A percentile compares a stretch with the other conserved stretches of the same genome.
phyloP scores from a whole-genome alignment of 1,140 invertebrate species.

The Mactra quadrangularis region DNA sequence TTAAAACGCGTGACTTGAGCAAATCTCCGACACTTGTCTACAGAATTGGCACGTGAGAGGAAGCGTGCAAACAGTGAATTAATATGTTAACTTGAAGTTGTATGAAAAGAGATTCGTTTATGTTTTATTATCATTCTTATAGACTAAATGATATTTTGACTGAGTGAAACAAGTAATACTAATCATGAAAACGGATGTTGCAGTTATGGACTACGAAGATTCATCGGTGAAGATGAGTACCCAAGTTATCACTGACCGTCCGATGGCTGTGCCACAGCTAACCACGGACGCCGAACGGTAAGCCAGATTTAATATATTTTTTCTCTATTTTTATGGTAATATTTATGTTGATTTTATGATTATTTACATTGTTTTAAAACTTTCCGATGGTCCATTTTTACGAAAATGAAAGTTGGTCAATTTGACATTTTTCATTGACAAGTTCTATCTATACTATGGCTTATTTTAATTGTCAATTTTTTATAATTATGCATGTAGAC shows the following conservation, averaged over 20 bases:
- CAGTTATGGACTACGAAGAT: conserved; percentile 21
- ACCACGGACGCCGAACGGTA: neutral
- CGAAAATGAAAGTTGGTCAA: too few relatives aligned
- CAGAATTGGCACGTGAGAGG: conserved; percentile 11
- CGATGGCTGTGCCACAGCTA: neutral
- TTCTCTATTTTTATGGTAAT: too few relatives aligned
- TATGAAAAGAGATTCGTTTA: neutral
- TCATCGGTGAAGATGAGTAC: neutral
- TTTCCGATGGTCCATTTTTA: too few relatives aligned
- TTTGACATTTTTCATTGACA: too few relatives aligned
- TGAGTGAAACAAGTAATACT: neutral
- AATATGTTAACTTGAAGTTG: neutral
- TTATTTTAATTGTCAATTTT: too few relatives aligned
- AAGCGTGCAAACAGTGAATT: conserved; percentile 7
- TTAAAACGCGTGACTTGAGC: conserved; percentile 22
- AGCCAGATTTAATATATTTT: too few relatives aligned
- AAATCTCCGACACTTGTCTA: conserved; percentile 9
- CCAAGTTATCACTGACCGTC: neutral
- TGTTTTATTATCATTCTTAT: conserved; percentile 12
- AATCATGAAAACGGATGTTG: conserved; percentile 16
- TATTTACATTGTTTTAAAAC: too few relatives aligned
- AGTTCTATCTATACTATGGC: too few relatives aligned
- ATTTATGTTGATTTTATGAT: too few relatives aligned
- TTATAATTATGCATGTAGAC: too few relatives aligned
- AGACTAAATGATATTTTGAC: neutral